phyloP scores from a whole-genome alignment of 2,113 vertebrate genomes.

The Aleadryas rufinucha region DNA sequence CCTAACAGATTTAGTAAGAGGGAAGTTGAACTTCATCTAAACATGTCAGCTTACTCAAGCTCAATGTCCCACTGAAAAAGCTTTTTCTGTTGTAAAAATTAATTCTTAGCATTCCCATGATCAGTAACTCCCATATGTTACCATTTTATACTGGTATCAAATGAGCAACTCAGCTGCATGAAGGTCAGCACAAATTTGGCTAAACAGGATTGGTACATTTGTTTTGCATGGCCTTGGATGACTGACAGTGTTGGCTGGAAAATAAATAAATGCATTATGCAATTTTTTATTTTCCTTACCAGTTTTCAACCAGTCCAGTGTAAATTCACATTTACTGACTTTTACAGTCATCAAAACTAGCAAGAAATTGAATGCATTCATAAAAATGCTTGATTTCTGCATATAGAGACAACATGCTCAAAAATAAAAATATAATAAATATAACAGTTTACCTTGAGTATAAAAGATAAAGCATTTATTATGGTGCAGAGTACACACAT shows the following conservation, averaged over 20 bases:
- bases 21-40: neutral
- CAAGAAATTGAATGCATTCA: neutral
- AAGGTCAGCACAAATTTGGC: neutral
- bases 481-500: neutral
- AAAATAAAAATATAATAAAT: neutral
- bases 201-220: neutral
- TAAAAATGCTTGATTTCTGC: neutral
- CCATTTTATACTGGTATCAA: neutral
- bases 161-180: neutral
- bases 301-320: neutral
- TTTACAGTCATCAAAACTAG: neutral
- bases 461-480: neutral
- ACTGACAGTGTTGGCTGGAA: neutral
- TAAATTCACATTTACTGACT: neutral
- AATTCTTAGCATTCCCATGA: neutral
- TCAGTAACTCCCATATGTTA: neutral
- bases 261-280: neutral
- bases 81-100: neutral
- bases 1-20: neutral
- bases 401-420: neutral
- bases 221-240: neutral
- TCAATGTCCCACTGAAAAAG: neutral
- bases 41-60: neutral
- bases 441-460: neutral
- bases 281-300: neutral